Evolutionary conservation across 2,888 invertebrate genomes (phyloP).

Genomic region (Lysandra coridon): DNA sequence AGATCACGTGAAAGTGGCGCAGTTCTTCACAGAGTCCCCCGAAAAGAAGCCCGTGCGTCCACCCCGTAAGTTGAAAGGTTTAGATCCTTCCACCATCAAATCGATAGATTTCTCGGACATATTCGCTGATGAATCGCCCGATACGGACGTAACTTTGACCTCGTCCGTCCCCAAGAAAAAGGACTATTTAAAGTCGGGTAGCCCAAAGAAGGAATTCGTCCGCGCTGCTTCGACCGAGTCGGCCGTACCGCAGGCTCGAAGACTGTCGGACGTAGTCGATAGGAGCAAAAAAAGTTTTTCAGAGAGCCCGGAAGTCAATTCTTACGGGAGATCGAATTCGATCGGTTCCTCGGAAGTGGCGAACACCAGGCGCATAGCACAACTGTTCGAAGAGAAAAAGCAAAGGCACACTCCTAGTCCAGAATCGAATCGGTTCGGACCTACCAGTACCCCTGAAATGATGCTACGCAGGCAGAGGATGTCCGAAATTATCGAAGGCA

Average conservation of each 20-base stretch:
- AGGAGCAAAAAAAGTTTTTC: constrained; percentile 51
- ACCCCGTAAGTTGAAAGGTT: constrained; percentile 60
- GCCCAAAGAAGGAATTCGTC: constrained; percentile 43
- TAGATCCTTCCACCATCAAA: constrained; percentile 53
- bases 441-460: constrained; percentile 58
- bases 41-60: constrained; percentile 52
- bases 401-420: constrained; percentile 59
- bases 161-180: constrained; percentile 46
- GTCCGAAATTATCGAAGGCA: constrained; percentile 67
- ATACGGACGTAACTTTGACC: constrained; percentile 57
- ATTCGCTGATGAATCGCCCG: constrained; percentile 56
- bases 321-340: constrained; percentile 57
- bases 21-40: constrained; percentile 53
- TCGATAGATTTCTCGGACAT: constrained; percentile 53
- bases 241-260: constrained; percentile 48
- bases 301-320: constrained; percentile 52
- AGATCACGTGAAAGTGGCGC: constrained; percentile 46
- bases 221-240: constrained; percentile 47
- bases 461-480: constrained; percentile 59
- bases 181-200: constrained; percentile 43
- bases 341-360: constrained; percentile 54
- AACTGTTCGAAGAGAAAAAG: constrained; percentile 61
- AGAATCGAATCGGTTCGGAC: constrained; percentile 51
- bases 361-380: constrained; percentile 60
- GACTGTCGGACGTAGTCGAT: constrained; percentile 53